phyloP scores from a whole-genome alignment of 2,888 invertebrate species.

The Neoascia interrupta region DNA sequence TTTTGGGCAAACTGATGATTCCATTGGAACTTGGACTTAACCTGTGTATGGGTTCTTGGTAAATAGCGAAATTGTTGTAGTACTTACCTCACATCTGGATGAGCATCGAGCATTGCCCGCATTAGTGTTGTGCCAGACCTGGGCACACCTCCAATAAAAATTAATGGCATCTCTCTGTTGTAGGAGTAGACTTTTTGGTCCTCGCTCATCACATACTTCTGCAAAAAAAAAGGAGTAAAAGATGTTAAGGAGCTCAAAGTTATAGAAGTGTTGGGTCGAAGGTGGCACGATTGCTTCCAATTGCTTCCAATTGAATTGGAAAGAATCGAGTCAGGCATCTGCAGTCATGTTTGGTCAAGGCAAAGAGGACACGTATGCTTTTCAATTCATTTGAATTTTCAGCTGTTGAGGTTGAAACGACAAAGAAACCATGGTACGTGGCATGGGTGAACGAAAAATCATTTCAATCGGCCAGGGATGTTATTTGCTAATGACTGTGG shows the following conservation, averaged over 20 bases:
- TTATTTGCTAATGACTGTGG: too few species aligned
- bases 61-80: not conserved
- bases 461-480: too few species aligned
- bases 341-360: too few species aligned
- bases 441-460: too few species aligned
- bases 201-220: conserved; percentile 84
- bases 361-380: too few species aligned
- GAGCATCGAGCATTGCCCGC: conserved; percentile 98
- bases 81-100: conserved; percentile 92
- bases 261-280: too few species aligned
- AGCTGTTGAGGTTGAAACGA: too few species aligned
- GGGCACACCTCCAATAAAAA: conserved; percentile 98
- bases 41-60: not conserved
- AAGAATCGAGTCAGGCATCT: too few species aligned
- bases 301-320: too few species aligned
- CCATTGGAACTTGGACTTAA: conserved; percentile 43
- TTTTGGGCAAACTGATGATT: conserved; percentile 39
- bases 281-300: too few species aligned
- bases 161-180: conserved; percentile 94
- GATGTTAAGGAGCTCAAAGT: conserved; percentile 30
- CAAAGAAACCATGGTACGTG: too few species aligned
- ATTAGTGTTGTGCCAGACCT: conserved; percentile 98
- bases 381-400: too few species aligned
- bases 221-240: conserved; percentile 73
- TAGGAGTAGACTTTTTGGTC: conserved; percentile 86